Conservation (phyloP, 1,140 invertebrate species). For the Aporrectodea caliginosa region DNA sequence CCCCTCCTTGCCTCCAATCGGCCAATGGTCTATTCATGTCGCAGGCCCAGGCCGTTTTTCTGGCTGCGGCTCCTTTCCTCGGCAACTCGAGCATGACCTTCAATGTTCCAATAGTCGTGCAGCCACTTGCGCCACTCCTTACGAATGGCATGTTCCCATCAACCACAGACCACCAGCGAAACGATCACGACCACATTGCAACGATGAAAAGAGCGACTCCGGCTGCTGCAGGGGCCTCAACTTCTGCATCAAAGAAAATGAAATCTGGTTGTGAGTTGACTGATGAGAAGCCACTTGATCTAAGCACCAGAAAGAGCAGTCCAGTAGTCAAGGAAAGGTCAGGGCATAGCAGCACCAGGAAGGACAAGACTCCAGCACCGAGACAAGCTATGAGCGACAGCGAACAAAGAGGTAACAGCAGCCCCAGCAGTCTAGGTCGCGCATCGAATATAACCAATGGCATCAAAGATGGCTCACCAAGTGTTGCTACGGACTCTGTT, state of each 20-base stretch:
- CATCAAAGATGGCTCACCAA: neutral
- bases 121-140: neutral
- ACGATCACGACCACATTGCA: neutral
- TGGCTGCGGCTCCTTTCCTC: neutral
- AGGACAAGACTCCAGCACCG: neutral
- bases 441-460: neutral
- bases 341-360: neutral
- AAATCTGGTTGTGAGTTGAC: conserved; percentile 16
- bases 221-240: conserved; percentile 29
- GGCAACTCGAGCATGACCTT: neutral
- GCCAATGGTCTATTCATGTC: conserved; percentile 58
- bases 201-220: conserved; percentile 14
- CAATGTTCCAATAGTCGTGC: neutral
- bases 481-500: neutral
- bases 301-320: conserved; percentile 1
- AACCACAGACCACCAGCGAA: neutral
- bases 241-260: conserved; percentile 16
- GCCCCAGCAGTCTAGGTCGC: neutral
- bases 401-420: neutral
- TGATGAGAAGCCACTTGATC: conserved; percentile 18
- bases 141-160: conserved; percentile 5
- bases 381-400: neutral
- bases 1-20: conserved; percentile 60
- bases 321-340: neutral
- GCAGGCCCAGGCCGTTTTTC: neutral